Evolutionary conservation across 1,140 invertebrate genomes (phyloP).

Genomic region (Monomorium pharaonis): DNA sequence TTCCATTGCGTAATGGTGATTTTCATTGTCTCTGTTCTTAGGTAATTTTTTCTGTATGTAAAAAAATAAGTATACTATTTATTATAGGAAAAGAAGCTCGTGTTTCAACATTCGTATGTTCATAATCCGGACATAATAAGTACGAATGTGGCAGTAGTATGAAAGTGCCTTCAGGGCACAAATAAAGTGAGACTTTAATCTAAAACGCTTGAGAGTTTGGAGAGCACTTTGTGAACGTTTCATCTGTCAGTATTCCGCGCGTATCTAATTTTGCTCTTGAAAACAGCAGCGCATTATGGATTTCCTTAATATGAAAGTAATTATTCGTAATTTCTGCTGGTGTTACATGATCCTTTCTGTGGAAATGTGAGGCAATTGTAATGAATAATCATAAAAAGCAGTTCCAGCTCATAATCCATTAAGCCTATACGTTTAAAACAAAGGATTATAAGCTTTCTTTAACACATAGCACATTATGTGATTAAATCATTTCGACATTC

Average conservation of each 20-base stretch:
- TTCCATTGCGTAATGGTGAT: constrained; percentile 24
- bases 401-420: neutral
- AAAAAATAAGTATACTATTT: neutral
- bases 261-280: neutral
- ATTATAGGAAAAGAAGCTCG: neutral
- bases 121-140: neutral
- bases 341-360: neutral
- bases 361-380: neutral
- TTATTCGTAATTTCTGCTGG: neutral
- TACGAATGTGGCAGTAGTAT: neutral
- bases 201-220: neutral
- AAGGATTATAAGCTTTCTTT: neutral
- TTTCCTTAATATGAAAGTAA: neutral
- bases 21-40: neutral
- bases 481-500: neutral
- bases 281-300: neutral
- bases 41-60: neutral
- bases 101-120: neutral
- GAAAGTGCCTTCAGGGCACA: neutral
- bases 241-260: neutral
- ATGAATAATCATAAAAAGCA: neutral
- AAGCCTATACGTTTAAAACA: neutral
- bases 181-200: constrained; percentile 4
- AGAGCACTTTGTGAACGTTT: neutral
- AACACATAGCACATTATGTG: neutral